Percentiles rank a stretch among this genome's conserved stretches.
These are phyloP conservation scores for Pollenia labialis DNA, from an alignment of 2,888 invertebrate genomes.

Conservation along the genomic window DNA sequence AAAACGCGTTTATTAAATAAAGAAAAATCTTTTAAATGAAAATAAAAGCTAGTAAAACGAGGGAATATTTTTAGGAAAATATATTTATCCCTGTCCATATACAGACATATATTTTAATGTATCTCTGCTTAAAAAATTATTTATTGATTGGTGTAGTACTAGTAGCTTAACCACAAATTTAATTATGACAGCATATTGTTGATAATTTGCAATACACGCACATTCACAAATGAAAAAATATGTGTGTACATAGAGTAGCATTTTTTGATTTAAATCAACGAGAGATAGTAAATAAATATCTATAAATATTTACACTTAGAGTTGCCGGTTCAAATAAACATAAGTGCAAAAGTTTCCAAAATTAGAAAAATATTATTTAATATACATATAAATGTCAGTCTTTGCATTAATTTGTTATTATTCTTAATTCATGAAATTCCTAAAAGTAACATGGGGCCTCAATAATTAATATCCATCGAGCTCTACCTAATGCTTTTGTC, in stretches of 20 bases:
- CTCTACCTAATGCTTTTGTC: too few species aligned
- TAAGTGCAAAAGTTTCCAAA: too few species aligned
- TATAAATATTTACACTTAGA: background rate
- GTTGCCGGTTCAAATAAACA: background rate
- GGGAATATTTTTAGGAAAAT: background rate
- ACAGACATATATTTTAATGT: constrained; percentile 1
- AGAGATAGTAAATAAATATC: background rate
- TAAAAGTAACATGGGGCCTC: too few species aligned
- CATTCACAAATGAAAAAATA: background rate
- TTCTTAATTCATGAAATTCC: too few species aligned
- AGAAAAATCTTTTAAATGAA: background rate
- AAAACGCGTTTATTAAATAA: background rate
- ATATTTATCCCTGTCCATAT: constrained; percentile 17
- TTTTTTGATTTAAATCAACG: background rate
- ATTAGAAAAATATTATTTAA: too few species aligned
- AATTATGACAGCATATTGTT: constrained; percentile 71
- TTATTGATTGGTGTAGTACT: constrained; percentile 51
- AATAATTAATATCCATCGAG: too few species aligned
- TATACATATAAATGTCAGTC: too few species aligned
- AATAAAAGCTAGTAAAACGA: background rate
- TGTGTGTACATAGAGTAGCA: background rate
- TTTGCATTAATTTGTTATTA: too few species aligned
- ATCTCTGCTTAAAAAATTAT: constrained; percentile 45
- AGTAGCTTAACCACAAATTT: constrained; percentile 69
- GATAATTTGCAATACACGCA: constrained; percentile 27